Evolutionary conservation across 2,888 invertebrate genomes (phyloP).

Genomic region (Andrena haemorrhoa): DNA sequence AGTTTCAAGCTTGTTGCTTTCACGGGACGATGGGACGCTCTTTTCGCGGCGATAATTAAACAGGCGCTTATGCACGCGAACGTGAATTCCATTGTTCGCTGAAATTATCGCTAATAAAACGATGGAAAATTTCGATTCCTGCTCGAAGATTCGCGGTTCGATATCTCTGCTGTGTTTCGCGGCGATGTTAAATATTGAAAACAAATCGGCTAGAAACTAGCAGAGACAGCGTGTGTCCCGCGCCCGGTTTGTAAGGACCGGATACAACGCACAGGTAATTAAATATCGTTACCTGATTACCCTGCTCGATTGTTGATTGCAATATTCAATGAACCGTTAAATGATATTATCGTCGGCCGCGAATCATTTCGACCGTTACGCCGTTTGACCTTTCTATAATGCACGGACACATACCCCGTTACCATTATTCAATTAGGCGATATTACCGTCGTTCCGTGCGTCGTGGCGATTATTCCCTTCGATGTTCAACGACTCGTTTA

Average conservation of each 20-base stretch:
- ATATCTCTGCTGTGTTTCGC: not conserved
- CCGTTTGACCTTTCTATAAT: slow-evolving; percentile 44
- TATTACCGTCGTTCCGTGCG: slow-evolving; percentile 19
- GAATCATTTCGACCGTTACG: slow-evolving; percentile 51
- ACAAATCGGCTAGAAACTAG: slow-evolving; percentile 22
- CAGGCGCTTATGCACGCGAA: not conserved
- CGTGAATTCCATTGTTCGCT: not conserved
- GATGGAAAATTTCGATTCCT: slow-evolving; percentile 3
- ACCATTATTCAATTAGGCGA: slow-evolving; percentile 55
- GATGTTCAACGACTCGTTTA: not conserved
- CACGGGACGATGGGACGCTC: not conserved
- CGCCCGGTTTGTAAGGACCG: slow-evolving; percentile 23
- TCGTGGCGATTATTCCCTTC: slow-evolving; percentile 3
- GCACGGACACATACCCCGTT: slow-evolving; percentile 23
- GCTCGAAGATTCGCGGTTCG: not conserved
- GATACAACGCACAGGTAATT: slow-evolving; percentile 45
- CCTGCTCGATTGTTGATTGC: slow-evolving; percentile 52
- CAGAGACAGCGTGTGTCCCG: not conserved
- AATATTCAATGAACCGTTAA: slow-evolving; percentile 54
- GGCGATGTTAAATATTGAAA: slow-evolving; percentile 19
- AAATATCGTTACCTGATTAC: slow-evolving; percentile 57
- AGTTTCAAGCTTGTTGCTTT: not conserved
- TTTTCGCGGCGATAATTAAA: slow-evolving; percentile 8
- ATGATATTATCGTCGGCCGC: slow-evolving; percentile 46
- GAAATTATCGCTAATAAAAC: not conserved